These are phyloP conservation scores for Barbus barbus DNA, from an alignment of 2,113 vertebrate genomes.

Conservation along the genomic window DNA sequence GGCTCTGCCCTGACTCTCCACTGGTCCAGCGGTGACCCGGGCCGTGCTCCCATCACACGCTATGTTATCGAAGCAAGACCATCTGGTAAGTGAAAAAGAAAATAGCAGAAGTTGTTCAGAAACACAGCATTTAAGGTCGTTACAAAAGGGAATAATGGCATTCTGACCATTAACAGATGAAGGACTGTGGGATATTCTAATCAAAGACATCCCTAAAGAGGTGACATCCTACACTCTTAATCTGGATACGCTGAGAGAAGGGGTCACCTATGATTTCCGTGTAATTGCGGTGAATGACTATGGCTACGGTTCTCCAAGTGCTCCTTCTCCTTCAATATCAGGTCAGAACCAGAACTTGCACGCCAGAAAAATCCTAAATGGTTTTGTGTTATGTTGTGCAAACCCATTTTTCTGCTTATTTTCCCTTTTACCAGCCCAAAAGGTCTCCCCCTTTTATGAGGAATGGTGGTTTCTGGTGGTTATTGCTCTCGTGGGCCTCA, in stretches of 20 bases:
- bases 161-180: slow-evolving; percentile 78
- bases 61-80: slow-evolving; percentile 95
- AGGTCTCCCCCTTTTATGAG: slow-evolving; percentile 92
- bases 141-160: not conserved
- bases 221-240: slow-evolving; percentile 96
- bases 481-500: slow-evolving; percentile 92
- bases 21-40: slow-evolving; percentile 92
- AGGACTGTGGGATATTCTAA: slow-evolving; percentile 97
- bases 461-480: slow-evolving; percentile 99
- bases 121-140: not conserved
- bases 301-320: slow-evolving; percentile 92
- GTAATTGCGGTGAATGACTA: slow-evolving; percentile 97
- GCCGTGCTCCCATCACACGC: slow-evolving; percentile 90
- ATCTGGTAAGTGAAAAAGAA: slow-evolving; percentile 78
- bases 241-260: slow-evolving; percentile 91
- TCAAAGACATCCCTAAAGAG: slow-evolving; percentile 97
- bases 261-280: slow-evolving; percentile 95
- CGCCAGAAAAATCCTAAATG: not conserved
- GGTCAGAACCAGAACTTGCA: slow-evolving; percentile 72
- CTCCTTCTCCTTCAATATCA: slow-evolving; percentile 93
- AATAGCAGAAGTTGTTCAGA: not conserved
- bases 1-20: slow-evolving; percentile 92
- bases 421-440: slow-evolving; percentile 82
- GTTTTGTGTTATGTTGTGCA: not conserved
- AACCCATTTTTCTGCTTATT: not conserved